These are phyloP conservation scores for Epizoanthus stellaris DNA, from an alignment of 92 coral and sea anemone species.

Conservation along the genomic window DNA sequence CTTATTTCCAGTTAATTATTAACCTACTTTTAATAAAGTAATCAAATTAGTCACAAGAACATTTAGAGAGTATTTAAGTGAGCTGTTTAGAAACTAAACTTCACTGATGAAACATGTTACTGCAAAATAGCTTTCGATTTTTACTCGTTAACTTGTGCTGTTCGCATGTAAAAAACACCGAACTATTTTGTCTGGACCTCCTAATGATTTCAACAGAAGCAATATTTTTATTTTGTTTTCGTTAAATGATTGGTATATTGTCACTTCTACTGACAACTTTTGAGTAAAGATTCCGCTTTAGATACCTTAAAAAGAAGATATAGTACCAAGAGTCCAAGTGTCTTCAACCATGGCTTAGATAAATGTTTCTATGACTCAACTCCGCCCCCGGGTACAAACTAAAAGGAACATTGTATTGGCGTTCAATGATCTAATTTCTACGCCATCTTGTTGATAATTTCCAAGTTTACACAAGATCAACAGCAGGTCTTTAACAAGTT, in stretches of 20 bases:
- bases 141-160: not conserved
- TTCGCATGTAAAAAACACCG: not conserved
- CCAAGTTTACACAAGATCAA: constrained; percentile 1
- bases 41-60: not conserved
- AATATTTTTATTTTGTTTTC: not conserved
- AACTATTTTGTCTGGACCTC: not conserved
- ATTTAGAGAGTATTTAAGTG: not conserved
- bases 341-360: not conserved
- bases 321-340: not conserved
- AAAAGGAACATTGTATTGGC: not conserved
- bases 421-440: constrained; percentile 27
- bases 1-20: not conserved
- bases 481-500: constrained; percentile 29
- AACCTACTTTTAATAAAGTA: not conserved
- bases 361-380: not conserved
- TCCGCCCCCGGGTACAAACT: constrained; percentile 14
- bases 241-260: not conserved
- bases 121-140: not conserved
- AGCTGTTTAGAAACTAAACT: not conserved
- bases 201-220: not conserved
- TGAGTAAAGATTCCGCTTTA: not conserved
- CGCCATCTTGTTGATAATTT: constrained; percentile 32
- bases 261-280: not conserved
- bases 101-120: not conserved
- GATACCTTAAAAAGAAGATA: not conserved